A percentile compares a stretch with the other conserved stretches of the same genome.
These are phyloP conservation scores for Pristionchus pacificus DNA, from an alignment of 1,140 invertebrate genomes.

Conservation along the genomic window DNA sequence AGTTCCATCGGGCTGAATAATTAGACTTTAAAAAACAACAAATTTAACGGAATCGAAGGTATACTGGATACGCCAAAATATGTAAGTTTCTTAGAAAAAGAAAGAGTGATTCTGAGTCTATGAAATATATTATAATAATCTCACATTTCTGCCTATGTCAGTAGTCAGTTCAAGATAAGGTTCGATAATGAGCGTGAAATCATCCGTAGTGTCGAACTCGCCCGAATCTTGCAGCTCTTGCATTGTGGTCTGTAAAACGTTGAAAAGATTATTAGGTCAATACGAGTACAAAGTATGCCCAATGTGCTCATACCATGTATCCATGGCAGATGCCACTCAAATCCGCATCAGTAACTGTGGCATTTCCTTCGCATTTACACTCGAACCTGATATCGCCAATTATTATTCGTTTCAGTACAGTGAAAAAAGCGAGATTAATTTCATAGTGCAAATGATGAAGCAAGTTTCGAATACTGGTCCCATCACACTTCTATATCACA, in stretches of 20 bases:
- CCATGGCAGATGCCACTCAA: slow-evolving; percentile 23
- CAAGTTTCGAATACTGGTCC: no score
- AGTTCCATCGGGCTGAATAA: slow-evolving; percentile 48
- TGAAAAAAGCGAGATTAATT: neutral
- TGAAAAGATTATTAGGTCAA: no score
- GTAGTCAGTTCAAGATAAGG: slow-evolving; percentile 34
- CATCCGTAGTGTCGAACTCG: slow-evolving; percentile 57
- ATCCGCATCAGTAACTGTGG: slow-evolving; percentile 32
- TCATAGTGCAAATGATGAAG: no score
- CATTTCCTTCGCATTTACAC: slow-evolving; percentile 43
- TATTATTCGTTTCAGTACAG: neutral
- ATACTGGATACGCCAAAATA: neutral
- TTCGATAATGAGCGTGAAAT: slow-evolving; percentile 60
- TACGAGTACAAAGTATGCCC: no score
- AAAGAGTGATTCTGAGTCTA: neutral
- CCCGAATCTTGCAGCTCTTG: slow-evolving; percentile 40
- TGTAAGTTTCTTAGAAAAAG: neutral
- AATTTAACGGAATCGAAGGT: slow-evolving; percentile 18
- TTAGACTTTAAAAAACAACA: slow-evolving; percentile 25
- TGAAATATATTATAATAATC: neutral
- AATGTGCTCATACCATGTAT: slow-evolving; percentile 35
- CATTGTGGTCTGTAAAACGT: neutral
- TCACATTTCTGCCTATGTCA: neutral
- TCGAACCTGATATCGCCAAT: slow-evolving; percentile 27
- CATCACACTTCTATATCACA: no score